Base-by-base conservation (phyloP, 1,140 invertebrate species). In the Xylocopa sonorina region DNA sequence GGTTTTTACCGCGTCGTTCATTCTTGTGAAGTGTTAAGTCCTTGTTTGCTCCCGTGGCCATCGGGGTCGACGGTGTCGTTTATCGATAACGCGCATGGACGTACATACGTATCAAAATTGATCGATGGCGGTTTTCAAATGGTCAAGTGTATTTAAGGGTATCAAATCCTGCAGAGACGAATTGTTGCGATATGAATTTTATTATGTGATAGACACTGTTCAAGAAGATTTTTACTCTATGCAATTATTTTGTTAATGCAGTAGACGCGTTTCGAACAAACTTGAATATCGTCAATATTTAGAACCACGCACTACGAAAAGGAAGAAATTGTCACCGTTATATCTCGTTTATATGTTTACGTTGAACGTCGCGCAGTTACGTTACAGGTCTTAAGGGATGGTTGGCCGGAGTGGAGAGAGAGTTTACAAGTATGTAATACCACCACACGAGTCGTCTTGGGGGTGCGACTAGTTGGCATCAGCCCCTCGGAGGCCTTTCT, bases 391-490 rank as follows among this genome's bases (percentile, higher is more conserved):
- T 81, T 73, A 53, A 83, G 82, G 21, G 60, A 76, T 79, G 73
- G 34, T 2, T 50, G 71, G 50, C 29, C 72, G 43, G 55, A 78
- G 63, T 58, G 71, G 75, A 72, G 74, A 72, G 74, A 55, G 55
- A 77, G 63, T 64, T 69, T 55, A 71, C 63, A 82, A 50, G 72
- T n/a, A n/a, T n/a, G n/a, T 78, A 81, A 78, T 43, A 24, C 50
- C 68, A 68, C 81, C 80, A 75, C 80, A 81, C 72, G 75, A 80
- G 72, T 76, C 81, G 86, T 89, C 87, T 85, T 89, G 75, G 72
- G 86, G 87, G 83, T 88, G 86, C 86, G 83, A 90, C 87, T 88
- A 90, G 88, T 90, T 88, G 89, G 80, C 75, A 86, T 57, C 66
- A 77, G 79, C 86, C 90, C 89, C 90, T 79, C 81, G 83, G 87